These are phyloP conservation scores for Cydia pomonella DNA, from an alignment of 1,140 invertebrate species.

Conservation along the genomic window DNA sequence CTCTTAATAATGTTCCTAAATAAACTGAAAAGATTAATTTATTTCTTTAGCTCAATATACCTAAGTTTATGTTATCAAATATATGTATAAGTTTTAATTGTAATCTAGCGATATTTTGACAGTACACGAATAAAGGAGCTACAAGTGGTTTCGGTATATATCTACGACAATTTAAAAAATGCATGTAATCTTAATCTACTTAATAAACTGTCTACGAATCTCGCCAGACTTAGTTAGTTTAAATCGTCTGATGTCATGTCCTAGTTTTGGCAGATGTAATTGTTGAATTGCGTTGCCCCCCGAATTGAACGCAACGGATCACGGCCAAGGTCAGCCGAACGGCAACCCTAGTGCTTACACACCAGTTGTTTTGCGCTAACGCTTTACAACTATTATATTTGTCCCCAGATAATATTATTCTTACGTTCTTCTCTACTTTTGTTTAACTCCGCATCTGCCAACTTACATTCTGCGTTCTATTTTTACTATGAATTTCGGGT, in stretches of 20 bases:
- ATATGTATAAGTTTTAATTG: too few relatives aligned
- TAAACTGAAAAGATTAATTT: too few relatives aligned
- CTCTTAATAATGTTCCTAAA: background rate
- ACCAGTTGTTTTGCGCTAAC: conserved; percentile 35
- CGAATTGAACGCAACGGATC: conserved; percentile 51
- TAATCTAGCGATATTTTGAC: background rate
- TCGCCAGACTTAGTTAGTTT: conserved; percentile 36
- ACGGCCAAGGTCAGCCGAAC: conserved; percentile 70
- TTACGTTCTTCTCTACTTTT: background rate
- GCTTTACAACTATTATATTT: conserved; percentile 1
- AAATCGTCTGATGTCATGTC: conserved; percentile 43
- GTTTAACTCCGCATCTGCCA: background rate
- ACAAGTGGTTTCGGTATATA: background rate
- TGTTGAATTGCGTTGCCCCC: conserved; percentile 65
- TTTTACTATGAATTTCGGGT: conserved; percentile 43
- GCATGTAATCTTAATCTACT: background rate
- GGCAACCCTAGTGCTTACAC: conserved; percentile 51
- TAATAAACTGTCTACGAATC: background rate
- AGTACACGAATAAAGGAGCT: background rate
- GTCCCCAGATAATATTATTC: background rate
- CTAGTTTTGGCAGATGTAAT: conserved; percentile 68
- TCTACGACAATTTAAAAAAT: background rate
- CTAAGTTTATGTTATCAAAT: too few relatives aligned
- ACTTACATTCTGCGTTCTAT: conserved; percentile 28
- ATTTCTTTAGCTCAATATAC: too few relatives aligned